These are phyloP conservation scores for Drosophila subobscura DNA, from an alignment of 1,140 invertebrate species.

Conservation along the genomic window DNA sequence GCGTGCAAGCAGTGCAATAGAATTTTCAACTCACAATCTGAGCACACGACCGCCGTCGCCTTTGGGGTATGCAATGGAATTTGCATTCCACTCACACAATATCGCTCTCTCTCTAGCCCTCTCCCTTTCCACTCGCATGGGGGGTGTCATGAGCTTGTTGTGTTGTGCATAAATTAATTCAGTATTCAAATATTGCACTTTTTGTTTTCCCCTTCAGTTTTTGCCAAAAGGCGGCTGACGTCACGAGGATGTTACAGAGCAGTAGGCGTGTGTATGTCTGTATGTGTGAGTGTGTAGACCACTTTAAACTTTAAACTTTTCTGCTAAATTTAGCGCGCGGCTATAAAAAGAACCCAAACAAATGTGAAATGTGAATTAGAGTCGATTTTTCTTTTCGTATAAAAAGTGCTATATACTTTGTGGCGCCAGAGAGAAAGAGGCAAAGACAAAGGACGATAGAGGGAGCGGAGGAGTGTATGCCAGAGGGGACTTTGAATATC, in stretches of 20 bases:
- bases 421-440: slow-evolving; percentile 19
- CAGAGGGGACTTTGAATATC: slow-evolving; percentile 43
- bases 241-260: slow-evolving; percentile 21
- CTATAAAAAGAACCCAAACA: slow-evolving; percentile 45
- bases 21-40: slow-evolving; percentile 23
- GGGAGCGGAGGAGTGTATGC: not conserved
- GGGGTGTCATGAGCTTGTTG: not conserved
- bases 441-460: not conserved
- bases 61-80: slow-evolving; percentile 52
- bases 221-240: slow-evolving; percentile 43
- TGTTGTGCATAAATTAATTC: slow-evolving; percentile 67
- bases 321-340: slow-evolving; percentile 51
- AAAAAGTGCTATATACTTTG: slow-evolving; percentile 58
- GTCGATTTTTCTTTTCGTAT: slow-evolving; percentile 9
- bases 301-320: slow-evolving; percentile 76
- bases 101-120: not conserved
- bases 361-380: slow-evolving; percentile 15
- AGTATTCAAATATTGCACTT: slow-evolving; percentile 68
- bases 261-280: not conserved
- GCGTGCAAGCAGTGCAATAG: slow-evolving; percentile 12
- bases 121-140: no score
- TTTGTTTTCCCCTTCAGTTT: slow-evolving; percentile 11
- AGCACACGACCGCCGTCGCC: slow-evolving; percentile 39
- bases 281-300: slow-evolving; percentile 2
- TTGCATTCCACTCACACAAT: slow-evolving; percentile 33